Evolutionary conservation across 2,113 vertebrate genomes (phyloP), one percentile per base, ranked within the genome.

Genomic region (Osmerus mordax): DNA sequence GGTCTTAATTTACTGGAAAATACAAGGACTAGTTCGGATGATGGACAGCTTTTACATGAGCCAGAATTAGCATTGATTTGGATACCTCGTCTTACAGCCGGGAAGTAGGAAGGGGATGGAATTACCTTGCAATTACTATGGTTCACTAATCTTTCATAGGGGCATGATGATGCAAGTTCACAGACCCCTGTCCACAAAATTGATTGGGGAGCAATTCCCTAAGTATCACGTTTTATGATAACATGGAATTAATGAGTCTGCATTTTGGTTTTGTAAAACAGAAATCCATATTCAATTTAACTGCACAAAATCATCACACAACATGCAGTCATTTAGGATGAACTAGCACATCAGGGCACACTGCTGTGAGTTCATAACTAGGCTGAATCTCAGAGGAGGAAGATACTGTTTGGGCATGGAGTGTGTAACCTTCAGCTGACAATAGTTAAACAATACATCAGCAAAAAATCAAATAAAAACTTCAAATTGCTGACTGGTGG

Each of bases 41-140:
- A 70, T 53, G 71, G 65, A 72, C 36, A 59, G 67, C 55, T 72
- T 75, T 79, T 79, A 79, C 61, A 75, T 67, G 36, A 80, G 67
- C 69, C 53, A 66, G 61, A 15, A 8, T 74, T 65, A 67, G 76
- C 61, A 81, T 75, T 83, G 78, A 85, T 87, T 83, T 79, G 72
- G 51, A 68, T 63, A 68, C 61, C 69, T 79, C 54, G 21, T 73
- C 60, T 56, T 66, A 74, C 59, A 76, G 77, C 55, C 58, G 14
- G 65, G 58, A 72, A 72, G 82, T 19, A 16, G 23, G 23, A 78
- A 29, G 71, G 41, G 52, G 79, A 67, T 63, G 4, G 70, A 67
- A 68, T 76, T n/a, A 79, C 73, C 63, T 51, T 47, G 69, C 65
- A 72, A 67, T 72, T 70, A 73, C 18, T 15, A 41, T 32, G 65